phyloP scores from a whole-genome alignment of 1,140 invertebrate species.

The Anadara kagoshimensis region DNA sequence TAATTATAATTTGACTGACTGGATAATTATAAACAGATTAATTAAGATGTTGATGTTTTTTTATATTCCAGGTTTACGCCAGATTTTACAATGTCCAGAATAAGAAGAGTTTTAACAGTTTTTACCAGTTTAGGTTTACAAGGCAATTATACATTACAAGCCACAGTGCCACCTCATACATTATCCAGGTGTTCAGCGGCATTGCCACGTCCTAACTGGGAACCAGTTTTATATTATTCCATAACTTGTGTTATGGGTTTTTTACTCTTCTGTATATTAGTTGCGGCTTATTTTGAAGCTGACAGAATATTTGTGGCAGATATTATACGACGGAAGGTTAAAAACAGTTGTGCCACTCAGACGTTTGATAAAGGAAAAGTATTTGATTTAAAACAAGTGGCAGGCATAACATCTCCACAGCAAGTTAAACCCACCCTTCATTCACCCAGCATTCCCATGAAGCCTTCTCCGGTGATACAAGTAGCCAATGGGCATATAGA shows the following conservation, averaged over 20 bases:
- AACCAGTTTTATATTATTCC: slow-evolving; percentile 83
- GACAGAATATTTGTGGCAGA: slow-evolving; percentile 80
- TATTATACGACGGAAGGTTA: slow-evolving; percentile 61
- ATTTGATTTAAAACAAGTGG: slow-evolving; percentile 70
- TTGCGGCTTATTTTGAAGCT: slow-evolving; percentile 84
- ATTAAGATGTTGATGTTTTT: no score
- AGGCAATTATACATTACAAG: slow-evolving; percentile 84
- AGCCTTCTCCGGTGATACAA: slow-evolving; percentile 38
- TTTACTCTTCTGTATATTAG: slow-evolving; percentile 81
- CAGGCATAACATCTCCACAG: slow-evolving; percentile 36
- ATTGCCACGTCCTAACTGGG: slow-evolving; percentile 87
- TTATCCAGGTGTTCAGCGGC: slow-evolving; percentile 83
- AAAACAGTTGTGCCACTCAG: slow-evolving; percentile 54
- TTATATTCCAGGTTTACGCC: slow-evolving; percentile 83
- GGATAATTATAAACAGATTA: no score
- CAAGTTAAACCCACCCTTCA: not conserved
- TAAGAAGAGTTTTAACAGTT: slow-evolving; percentile 80
- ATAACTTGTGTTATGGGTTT: slow-evolving; percentile 80
- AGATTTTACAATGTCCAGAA: slow-evolving; percentile 90
- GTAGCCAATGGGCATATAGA: slow-evolving; percentile 60
- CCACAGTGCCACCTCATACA: slow-evolving; percentile 86
- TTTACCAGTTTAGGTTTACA: slow-evolving; percentile 76
- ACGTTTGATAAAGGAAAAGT: slow-evolving; percentile 68
- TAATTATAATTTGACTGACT: no score
- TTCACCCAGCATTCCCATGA: slow-evolving; percentile 10